Evolutionary conservation across 2,888 invertebrate species (phyloP), one percentile per base, ranked within the genome.

Genomic region (Patella depressa): DNA sequence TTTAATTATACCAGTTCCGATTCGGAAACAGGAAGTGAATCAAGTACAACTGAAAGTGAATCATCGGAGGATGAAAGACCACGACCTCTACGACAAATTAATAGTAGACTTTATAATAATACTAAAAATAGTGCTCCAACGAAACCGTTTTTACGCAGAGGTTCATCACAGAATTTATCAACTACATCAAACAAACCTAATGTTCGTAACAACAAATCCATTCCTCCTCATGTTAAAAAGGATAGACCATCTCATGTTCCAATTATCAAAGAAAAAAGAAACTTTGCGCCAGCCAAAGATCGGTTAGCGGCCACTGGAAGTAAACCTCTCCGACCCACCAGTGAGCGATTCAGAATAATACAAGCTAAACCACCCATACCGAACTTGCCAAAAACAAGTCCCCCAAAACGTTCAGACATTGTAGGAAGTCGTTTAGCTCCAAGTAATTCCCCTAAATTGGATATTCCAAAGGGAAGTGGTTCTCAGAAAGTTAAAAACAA

Each of bases 11-110:
- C 79, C 15, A 72, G 71, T 53, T 74, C 71, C 71, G 80, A 78
- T n/a, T 80, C 83, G 73, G 79, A 78, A 55, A 80, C 80, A 17
- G 79, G 75, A 11, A 81, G 81, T 17, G 77, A 77, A 12, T n/a
- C 75, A 14, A 71, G 65, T 4, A 74, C 79, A 54, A 75, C 78
- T 17, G 79, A 81, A 19, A 75, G 80, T 45, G 81, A 81, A 15
- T 80, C 81, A 19, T 79, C 83, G 14, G 78, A 80, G 17, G 77
- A 77, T 57, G 75, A 73, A 14, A 77, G 72, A 53, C 74, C 74
- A 3, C 65, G 14, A 24, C 19, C 9, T 65, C 24, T 65, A 11
- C 19, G 19, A 65, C 65, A 24, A 7, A 19, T 24, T 12, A 65
- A 65, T 65, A 24, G 19, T 65, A 19, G 65, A 65, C 65, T 65